Evolutionary conservation across 2,888 invertebrate species (phyloP).

Genomic region (Tinea semifulvella): DNA sequence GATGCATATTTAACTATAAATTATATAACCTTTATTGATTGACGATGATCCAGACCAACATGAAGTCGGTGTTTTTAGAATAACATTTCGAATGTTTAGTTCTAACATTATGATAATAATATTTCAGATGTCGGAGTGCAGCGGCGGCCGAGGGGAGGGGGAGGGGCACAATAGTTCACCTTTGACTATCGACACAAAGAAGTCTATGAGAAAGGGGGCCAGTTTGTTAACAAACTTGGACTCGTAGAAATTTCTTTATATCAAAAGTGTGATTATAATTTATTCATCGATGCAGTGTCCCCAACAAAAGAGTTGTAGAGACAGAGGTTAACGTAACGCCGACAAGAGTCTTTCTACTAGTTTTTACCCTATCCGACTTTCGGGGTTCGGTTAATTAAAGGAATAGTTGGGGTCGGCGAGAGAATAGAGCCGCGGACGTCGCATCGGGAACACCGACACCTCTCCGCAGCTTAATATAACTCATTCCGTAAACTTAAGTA

Average conservation of each 20-base stretch:
- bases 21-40: too few species aligned
- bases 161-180: conserved; percentile 39
- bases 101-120: too few species aligned
- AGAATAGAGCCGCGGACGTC: too few species aligned
- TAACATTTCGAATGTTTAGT: too few species aligned
- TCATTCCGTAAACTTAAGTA: too few species aligned
- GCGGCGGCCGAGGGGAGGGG: conserved; percentile 4
- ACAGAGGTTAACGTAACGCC: conserved; percentile 48
- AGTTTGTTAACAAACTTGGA: conserved; percentile 56
- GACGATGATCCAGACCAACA: too few species aligned
- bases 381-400: conserved; percentile 10
- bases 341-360: conserved; percentile 32
- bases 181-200: conserved; percentile 56
- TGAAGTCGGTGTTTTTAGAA: too few species aligned
- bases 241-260: conserved; percentile 35
- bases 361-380: background rate
- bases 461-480: too few species aligned
- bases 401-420: conserved; percentile 10
- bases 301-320: conserved; percentile 46
- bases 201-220: conserved; percentile 65
- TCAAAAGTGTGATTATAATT: conserved; percentile 45
- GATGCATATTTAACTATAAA: too few species aligned
- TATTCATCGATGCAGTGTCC: conserved; percentile 56
- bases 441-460: too few species aligned
- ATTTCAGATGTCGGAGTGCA: too few species aligned